A percentile compares a stretch with the other conserved stretches of the same genome.
These are phyloP conservation scores for Caenorhabditis virilis DNA, from an alignment of 2,888 invertebrate species.

Conservation along the genomic window DNA sequence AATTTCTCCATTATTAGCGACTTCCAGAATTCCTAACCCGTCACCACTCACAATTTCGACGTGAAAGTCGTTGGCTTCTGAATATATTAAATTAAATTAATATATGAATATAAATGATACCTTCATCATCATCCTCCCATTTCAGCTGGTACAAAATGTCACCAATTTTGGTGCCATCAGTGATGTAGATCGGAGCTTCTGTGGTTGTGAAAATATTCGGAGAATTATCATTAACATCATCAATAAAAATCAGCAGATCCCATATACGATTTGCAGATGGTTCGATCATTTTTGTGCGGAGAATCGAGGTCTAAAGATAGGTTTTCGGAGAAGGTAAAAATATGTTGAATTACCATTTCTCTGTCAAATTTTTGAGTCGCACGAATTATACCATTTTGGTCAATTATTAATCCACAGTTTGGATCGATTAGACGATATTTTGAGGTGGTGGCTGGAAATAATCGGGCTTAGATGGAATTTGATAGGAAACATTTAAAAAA, in stretches of 20 bases:
- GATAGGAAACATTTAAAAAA: no score
- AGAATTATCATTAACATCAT: slow-evolving; percentile 25
- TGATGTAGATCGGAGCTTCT: not conserved
- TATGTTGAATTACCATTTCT: slow-evolving; percentile 4
- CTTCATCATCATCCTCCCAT: not conserved
- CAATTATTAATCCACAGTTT: slow-evolving; percentile 21
- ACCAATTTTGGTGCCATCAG: not conserved
- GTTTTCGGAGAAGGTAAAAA: not conserved
- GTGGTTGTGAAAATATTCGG: slow-evolving; percentile 8
- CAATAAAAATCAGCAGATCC: slow-evolving; percentile 19
- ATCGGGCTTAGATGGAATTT: no score
- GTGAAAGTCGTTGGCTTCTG: not conserved
- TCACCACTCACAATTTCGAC: slow-evolving; percentile 13
- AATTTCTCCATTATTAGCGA: slow-evolving; percentile 15
- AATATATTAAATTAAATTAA: no score
- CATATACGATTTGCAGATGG: slow-evolving; percentile 13
- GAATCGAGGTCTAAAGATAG: slow-evolving; percentile 4
- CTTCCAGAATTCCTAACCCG: slow-evolving; percentile 7
- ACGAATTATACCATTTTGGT: slow-evolving; percentile 16
- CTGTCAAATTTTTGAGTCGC: slow-evolving; percentile 16
- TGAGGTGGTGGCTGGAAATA: slow-evolving; percentile 11
- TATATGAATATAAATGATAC: no score
- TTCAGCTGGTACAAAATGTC: not conserved
- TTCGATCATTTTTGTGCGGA: slow-evolving; percentile 36
- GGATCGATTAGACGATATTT: slow-evolving; percentile 32